Evolutionary conservation across 2,113 vertebrate genomes (phyloP), one percentile per base, ranked within the genome.

Genomic region (Brachionichthys hirsutus): DNA sequence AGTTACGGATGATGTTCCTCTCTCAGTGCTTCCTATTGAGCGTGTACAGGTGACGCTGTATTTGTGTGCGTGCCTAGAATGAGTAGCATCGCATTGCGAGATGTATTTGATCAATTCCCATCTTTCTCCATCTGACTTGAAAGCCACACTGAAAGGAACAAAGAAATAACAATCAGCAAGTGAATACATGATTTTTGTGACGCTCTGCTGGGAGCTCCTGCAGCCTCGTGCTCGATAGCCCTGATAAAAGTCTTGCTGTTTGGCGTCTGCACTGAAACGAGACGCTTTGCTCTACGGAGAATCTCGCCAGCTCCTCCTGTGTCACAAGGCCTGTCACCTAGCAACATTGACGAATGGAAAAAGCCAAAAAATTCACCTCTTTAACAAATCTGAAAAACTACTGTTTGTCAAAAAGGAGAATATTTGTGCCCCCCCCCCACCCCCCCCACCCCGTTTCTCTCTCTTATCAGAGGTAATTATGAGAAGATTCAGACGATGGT

Each of bases 401-500:
- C 30, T 24, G n/a, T 61, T 42, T 60, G 48, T 51, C 54, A 45
- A 35, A 67, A 48, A 51, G 5, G 24, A 30, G 24, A 6, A 30
- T 78, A 68, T 58, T 57, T 19, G 36, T 30, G 4, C n/a, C 12
- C 12, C 63, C 42, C 58, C 24, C 34, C 34, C 36, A 53, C 43
- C 45, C 35, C 43, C 2, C 15, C 42, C 34, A 19, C 14, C 63
- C 20, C 49, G 9, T 42, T 35, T 38, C 17, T 15, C 45, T 67
- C 53, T 3, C 54, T 40, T 85, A 84, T 74, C 84, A 36, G 19
- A 74, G 70, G 84, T 84, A 82, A 85, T 87, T 83, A 84, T 48
- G 30, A 58, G 22, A 46, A 65, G 77, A 77, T 85, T 84, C 79
- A 88, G 77, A 78, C 82, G 54, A 54, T 66, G 62, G 62, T 78